Evolutionary conservation across 2,797 vertebrate species (phyloP), one percentile per base, ranked within the genome.

Genomic region (Sebastes matsubarae): DNA sequence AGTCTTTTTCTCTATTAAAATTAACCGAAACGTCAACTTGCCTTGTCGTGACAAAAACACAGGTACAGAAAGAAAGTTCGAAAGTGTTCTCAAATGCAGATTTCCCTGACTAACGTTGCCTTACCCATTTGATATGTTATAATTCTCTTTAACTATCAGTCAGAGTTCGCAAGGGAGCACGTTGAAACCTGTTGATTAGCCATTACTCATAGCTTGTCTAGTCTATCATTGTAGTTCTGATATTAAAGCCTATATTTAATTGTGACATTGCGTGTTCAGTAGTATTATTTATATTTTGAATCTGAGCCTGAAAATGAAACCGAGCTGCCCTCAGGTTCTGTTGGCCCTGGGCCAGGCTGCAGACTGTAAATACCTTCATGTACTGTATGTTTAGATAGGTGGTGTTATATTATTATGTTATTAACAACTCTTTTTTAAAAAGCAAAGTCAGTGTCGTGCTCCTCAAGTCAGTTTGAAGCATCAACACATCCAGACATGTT

Each of bases 331-430:
- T 59, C 46, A 38, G 46, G 71, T 55, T 71, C 6, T 59, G 5
- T 57, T 80, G 86, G 83, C 25, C n/a, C 18, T n/a, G 27, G 10
- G 59, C 72, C 82, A 80, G 11, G 18, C 73, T 66, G 25, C 46
- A 72, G 71, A 50, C 57, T 55, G 57, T 73, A 50, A 85, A 89
- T 68, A 66, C 67, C 80, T 72, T 58, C 50, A 89, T 73, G 71
- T 34, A 32, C 64, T 67, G 24, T 70, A 29, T 81, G 67, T 81
- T 83, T 80, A 20, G 24, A 81, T 42, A 61, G 66, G 20, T 61
- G 16, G 36, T 34, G 22, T 72, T 69, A 77, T 34, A 73, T 79
- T 61, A 59, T 80, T 61, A 68, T 67, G 30, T 82, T 59, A 74
- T 81, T 79, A 77, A 76, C 77, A 73, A 36, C 55, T 72, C 59